Base-by-base conservation (phyloP, 64 coral and sea anemone genomes). In the Platygyra sinensis region DNA sequence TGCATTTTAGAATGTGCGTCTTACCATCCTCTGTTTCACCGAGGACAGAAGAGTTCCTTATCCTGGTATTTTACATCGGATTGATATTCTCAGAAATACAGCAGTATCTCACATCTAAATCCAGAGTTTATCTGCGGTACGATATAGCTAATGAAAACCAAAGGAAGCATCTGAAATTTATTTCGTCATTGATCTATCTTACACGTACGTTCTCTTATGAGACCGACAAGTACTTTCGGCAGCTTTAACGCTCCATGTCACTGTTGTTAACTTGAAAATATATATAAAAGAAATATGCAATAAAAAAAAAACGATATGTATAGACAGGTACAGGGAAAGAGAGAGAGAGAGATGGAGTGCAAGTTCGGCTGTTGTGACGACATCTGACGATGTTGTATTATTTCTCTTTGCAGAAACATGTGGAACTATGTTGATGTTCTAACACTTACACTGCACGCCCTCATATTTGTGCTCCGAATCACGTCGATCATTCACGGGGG, bases 401-500 rank as follows among this genome's bases (percentile, higher is more conserved):
- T 46, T 46, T 46, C 42, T 46, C 32, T 46, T 38, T 46, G 76
- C 42, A 88, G 86, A 60, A 77, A 88, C 36, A 88, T 88, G 86
- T 88, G 86, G 86, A 88, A 88, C 27, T 88, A 88, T 46, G 72
- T 88, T 19, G 86, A 88, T 76, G 24, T 76, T 3, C 14, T 64
- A 1, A 88, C 60, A 11, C 71, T 88, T 16, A 55, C 22, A 8
- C 13, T 55, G 2, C 60, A 76, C 51, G 57, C 36, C 12, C 2
- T 77, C 22, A 88, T 88, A 31, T 32, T 88, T 3, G 17, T 88
- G 10, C 72, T 88, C 9, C 72, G 86, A 61, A 28, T 75, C 60
- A 49, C 19, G 9, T 36, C 86, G 22, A 29, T 88, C 30, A 77
- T 30, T 59, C 22, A 6, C 9, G 71, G 52, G n/a, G 72, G 50